Evolutionary conservation across 2,113 vertebrate species (phyloP).

Genomic region (Microtus montanus): DNA sequence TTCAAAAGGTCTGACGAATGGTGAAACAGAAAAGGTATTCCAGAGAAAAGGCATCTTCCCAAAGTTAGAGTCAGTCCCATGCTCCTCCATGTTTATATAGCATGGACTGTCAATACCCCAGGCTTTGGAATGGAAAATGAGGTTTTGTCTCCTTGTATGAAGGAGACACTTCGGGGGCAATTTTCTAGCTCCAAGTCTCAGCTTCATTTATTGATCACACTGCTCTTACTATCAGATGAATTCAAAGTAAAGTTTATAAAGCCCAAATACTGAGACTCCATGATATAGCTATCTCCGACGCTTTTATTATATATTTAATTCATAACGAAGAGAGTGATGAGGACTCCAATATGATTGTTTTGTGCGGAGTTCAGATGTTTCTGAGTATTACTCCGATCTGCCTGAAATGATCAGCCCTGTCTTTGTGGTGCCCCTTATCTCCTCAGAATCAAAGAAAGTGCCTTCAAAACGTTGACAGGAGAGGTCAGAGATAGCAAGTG

Average conservation of each 20-base stretch:
- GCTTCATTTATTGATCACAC: not conserved
- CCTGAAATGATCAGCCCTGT: not conserved
- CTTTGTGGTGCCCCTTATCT: slow-evolving; percentile 33
- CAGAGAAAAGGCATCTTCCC: not conserved
- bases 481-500: slow-evolving; percentile 69
- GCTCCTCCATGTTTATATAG: not conserved
- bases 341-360: not conserved
- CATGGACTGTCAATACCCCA: not conserved
- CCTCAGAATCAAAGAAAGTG: slow-evolving; percentile 53
- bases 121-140: not conserved
- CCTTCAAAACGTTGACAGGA: slow-evolving; percentile 64
- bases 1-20: not conserved
- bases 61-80: not conserved
- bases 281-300: not conserved
- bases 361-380: slow-evolving; percentile 58
- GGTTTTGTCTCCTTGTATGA: not conserved
- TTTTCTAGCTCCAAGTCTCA: not conserved
- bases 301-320: not conserved
- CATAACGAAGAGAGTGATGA: not conserved
- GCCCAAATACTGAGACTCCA: not conserved
- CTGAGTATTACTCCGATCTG: not conserved
- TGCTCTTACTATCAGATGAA: not conserved
- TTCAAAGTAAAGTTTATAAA: slow-evolving; percentile 42
- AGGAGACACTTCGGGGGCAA: not conserved
- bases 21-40: not conserved